Base-by-base conservation (phyloP, 2,888 invertebrate genomes). In the Xestia sexstrigata region DNA sequence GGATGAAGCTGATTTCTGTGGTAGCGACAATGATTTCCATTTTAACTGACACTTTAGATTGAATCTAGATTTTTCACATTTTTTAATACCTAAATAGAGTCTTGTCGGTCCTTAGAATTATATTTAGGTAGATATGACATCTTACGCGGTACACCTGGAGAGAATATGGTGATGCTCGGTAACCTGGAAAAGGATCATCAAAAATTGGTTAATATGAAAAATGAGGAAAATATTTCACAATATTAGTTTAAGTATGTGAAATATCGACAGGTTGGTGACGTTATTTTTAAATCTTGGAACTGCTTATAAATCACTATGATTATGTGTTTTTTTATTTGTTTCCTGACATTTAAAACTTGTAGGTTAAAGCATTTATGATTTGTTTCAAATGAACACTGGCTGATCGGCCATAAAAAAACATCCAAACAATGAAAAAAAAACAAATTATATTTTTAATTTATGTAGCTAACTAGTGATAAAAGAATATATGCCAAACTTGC, bases 221-320 rank as follows among this genome's bases (percentile, higher is more conserved):
- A 65, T 0, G 7, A 30, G 63, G 13, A 75, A 81, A 39, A 47
- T 49, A 58, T 78, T 78, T 75, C 55, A 76, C 65, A 78, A 65
- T n/a, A 75, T 78, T 65, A n/a, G n/a, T 30, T 15, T 52, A 30
- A 17, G 9, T 39, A n/a, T n/a, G 39, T 47, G 55, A 26, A 42
- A 5, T 49, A 81, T 65, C 42, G 65, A 81, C 23, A 58, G 6
- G 17, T 35, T n/a, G 5, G 20, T 80, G 80, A 73, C 70, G 62
- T 45, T 84, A 65, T 70, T 66, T 69, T 42, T 9, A 17, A 69
- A 49, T 73, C 7, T 49, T 35, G n/a, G 13, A 42, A 73, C n/a
- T 13, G 30, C 8, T 79, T 60, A 20, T 23, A 39, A 23, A 45
- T 63, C 52, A 66, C 47, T 35, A 68, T 69, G n/a, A 71, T 39